Conservation (phyloP, 2,797 vertebrate genomes). For the Calcarius lapponicus region DNA sequence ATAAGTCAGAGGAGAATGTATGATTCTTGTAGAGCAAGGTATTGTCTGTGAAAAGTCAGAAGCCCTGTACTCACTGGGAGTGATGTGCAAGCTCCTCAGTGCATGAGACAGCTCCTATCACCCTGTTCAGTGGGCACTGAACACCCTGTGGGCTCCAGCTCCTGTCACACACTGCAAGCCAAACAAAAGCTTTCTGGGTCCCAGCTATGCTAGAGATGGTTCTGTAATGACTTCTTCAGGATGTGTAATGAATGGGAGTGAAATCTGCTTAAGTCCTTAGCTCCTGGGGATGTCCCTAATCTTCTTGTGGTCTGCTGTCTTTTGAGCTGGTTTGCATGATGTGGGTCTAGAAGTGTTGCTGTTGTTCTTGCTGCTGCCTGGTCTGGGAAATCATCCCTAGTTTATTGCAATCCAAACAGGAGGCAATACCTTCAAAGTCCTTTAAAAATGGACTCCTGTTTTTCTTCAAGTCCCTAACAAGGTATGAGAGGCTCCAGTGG, state of each 20-base stretch:
- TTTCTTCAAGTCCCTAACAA: neutral
- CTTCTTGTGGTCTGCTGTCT: neutral
- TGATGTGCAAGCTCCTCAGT: neutral
- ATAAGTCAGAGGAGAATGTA: neutral
- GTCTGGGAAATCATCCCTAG: neutral
- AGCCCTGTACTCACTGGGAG: neutral
- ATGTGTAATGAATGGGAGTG: neutral
- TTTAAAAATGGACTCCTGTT: neutral
- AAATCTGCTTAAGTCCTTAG: constrained; percentile 18
- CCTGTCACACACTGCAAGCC: neutral
- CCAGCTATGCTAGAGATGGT: neutral
- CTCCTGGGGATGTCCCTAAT: neutral
- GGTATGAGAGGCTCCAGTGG: neutral
- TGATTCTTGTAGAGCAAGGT: neutral
- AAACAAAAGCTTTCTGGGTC: neutral
- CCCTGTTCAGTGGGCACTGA: neutral
- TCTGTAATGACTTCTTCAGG: neutral
- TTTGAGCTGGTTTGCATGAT: neutral
- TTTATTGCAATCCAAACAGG: neutral
- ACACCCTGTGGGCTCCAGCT: neutral
- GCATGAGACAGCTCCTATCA: neutral
- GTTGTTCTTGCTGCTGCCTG: neutral
- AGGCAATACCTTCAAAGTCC: neutral
- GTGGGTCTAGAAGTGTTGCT: neutral
- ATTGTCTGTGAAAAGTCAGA: neutral